phyloP scores from a whole-genome alignment of 2,797 vertebrate species.

The Melanotaenia maccullochi region DNA sequence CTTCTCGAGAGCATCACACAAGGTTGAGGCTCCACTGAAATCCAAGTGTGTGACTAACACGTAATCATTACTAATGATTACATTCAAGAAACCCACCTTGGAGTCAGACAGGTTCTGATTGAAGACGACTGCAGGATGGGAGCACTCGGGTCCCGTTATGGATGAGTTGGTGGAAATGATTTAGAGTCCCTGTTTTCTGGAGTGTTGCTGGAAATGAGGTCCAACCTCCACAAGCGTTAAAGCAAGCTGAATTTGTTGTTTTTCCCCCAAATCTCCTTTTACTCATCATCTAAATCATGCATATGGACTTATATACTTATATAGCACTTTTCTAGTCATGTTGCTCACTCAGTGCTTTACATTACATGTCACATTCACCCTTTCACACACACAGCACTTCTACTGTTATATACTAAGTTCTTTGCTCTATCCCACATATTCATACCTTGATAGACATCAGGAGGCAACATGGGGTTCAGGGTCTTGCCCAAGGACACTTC shows the following conservation, averaged over 20 bases:
- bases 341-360: no score
- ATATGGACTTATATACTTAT: not conserved
- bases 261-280: not conserved
- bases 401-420: no score
- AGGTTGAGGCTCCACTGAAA: not conserved
- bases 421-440: no score
- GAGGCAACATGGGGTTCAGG: no score
- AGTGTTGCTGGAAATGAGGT: not conserved
- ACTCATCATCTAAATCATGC: not conserved
- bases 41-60: not conserved
- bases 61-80: slow-evolving; percentile 8
- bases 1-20: not conserved
- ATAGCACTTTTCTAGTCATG: no score
- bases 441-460: no score
- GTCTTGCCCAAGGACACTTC: no score
- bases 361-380: no score
- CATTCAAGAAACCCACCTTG: not conserved
- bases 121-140: slow-evolving; percentile 1
- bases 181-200: slow-evolving; percentile 5
- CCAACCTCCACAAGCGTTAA: not conserved
- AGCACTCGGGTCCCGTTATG: not conserved
- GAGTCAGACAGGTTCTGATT: not conserved
- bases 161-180: not conserved
- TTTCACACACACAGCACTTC: no score
- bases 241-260: not conserved